Conservation (phyloP, 2,888 invertebrate genomes). For the Hylaea fasciaria region DNA sequence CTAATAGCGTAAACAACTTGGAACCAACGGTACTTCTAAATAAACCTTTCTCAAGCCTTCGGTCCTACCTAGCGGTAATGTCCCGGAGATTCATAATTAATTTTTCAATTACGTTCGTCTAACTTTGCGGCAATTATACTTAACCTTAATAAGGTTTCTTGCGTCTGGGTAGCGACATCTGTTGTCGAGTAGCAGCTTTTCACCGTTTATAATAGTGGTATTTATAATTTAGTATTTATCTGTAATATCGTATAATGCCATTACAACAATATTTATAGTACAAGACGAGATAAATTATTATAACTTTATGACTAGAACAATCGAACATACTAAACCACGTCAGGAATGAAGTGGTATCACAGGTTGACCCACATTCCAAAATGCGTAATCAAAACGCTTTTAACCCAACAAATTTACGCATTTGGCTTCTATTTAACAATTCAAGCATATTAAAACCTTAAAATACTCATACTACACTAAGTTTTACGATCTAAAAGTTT, state of each 20-base stretch:
- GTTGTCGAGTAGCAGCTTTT: conserved; percentile 8
- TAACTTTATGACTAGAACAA: conserved; percentile 1
- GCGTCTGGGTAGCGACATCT: conserved; percentile 20
- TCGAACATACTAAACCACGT: conserved; percentile 4
- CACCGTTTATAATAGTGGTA: not conserved
- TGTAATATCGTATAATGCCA: not conserved
- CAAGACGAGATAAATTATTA: not conserved
- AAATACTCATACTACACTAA: not conserved
- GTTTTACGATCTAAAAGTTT: not conserved
- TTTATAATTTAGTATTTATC: not conserved
- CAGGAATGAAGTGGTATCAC: conserved; percentile 39
- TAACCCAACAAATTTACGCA: conserved; percentile 33
- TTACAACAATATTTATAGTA: not conserved
- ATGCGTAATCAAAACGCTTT: conserved; percentile 44
- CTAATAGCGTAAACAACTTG: conserved; percentile 33
- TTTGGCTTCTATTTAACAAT: conserved; percentile 6
- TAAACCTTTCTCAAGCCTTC: conserved; percentile 50
- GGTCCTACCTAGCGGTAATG: conserved; percentile 35
- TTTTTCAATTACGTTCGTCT: conserved; percentile 52
- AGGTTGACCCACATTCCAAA: conserved; percentile 50
- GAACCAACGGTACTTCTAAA: conserved; percentile 53
- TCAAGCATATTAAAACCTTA: no score
- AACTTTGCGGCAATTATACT: conserved; percentile 24
- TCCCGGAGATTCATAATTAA: conserved; percentile 49
- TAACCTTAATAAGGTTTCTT: conserved; percentile 14